phyloP scores from a whole-genome alignment of 2,888 invertebrate species.

The Cephus runcator region DNA sequence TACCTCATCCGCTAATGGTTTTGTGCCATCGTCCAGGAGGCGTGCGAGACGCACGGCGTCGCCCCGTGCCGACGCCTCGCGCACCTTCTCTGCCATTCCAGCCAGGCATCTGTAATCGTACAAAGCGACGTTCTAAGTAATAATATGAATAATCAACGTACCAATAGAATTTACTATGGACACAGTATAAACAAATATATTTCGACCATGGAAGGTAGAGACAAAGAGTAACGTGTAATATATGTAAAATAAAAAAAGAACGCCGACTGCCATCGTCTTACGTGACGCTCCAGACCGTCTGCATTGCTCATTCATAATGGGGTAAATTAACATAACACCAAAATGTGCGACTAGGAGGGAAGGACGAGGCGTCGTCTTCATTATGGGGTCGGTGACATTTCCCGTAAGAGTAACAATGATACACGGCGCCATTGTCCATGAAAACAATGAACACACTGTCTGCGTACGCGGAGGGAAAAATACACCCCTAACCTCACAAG shows the following conservation, averaged over 20 bases:
- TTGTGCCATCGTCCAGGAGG: conserved; percentile 61
- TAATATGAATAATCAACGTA: conserved; percentile 12
- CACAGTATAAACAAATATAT: not conserved
- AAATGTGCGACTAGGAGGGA: conserved; percentile 7
- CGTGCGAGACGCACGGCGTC: conserved; percentile 62
- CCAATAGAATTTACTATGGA: not conserved
- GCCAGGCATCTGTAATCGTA: conserved; percentile 48
- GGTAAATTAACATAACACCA: conserved; percentile 19
- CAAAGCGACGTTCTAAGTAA: not conserved
- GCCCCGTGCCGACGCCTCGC: conserved; percentile 66
- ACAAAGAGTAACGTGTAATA: not conserved
- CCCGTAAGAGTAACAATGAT: conserved; percentile 45
- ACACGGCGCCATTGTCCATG: conserved; percentile 46
- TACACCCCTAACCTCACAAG: not conserved
- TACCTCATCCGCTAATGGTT: conserved; percentile 62
- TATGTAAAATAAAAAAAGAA: not conserved
- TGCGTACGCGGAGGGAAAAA: conserved; percentile 6
- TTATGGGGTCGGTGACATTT: conserved; percentile 21
- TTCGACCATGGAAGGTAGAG: not conserved
- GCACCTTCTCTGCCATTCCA: conserved; percentile 65
- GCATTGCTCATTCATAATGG: not conserved
- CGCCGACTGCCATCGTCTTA: not conserved
- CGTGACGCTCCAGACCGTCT: not conserved
- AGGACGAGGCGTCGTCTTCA: conserved; percentile 22
- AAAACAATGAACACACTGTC: conserved; percentile 39